These are phyloP conservation scores for Ciconia maguari DNA, from an alignment of 2,113 vertebrate genomes.

Conservation along the genomic window DNA sequence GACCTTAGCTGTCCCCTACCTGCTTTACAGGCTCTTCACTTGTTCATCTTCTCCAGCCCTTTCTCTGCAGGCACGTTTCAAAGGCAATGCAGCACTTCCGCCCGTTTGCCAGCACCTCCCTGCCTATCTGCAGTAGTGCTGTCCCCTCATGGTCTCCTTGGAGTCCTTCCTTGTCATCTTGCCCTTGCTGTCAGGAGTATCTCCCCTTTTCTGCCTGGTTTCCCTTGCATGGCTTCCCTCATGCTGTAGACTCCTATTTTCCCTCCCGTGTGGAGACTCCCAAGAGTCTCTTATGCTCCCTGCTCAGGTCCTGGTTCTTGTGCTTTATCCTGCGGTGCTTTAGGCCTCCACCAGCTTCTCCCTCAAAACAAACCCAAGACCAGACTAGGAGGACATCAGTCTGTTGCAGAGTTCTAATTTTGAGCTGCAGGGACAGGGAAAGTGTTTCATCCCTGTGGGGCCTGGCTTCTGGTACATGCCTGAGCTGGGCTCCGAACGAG, in stretches of 20 bases:
- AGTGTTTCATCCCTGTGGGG: background rate
- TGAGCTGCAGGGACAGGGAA: background rate
- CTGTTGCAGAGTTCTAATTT: background rate
- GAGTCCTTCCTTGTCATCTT: background rate
- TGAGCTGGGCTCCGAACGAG: background rate
- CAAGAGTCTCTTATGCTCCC: background rate
- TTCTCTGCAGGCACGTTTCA: background rate
- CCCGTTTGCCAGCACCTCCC: background rate
- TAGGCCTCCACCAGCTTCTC: background rate
- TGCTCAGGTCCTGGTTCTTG: background rate
- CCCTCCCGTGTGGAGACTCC: background rate
- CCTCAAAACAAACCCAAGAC: background rate
- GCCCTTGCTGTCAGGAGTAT: background rate
- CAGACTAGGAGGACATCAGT: background rate
- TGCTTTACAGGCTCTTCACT: background rate
- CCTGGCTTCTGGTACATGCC: background rate
- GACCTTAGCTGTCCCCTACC: slow-evolving; percentile 1
- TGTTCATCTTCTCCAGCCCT: background rate
- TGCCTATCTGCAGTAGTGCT: background rate
- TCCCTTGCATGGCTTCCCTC: background rate
- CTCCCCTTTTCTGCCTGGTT: background rate
- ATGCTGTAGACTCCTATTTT: background rate
- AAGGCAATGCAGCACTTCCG: background rate
- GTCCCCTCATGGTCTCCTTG: background rate
- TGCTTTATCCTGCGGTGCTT: background rate